Base-by-base conservation (phyloP, 2,888 invertebrate species). In the Amblyteles armatorius region DNA sequence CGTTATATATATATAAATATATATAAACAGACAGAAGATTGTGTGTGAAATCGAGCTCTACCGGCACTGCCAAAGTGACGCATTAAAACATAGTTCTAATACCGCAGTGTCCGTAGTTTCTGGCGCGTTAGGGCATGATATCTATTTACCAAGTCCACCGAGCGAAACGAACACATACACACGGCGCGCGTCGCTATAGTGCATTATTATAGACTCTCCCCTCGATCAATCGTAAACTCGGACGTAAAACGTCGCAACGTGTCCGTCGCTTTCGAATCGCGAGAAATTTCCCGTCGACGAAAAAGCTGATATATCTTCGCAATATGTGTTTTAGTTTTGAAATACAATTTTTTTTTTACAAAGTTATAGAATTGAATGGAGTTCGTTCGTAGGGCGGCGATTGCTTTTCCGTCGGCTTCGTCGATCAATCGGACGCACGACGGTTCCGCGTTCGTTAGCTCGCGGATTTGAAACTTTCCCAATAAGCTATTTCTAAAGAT, bases 341-440 rank as follows among this genome's bases (percentile, higher is more conserved):
- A 44, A 9, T 7, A 36, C 36, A 44, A 13, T 11, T 44, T 13
- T 13, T 44, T 26, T 57, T 3, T 26, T 26, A 22, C 57, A 13
- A 26, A 57, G 57, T 3, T 57, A 11, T 26, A 9, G 57, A 57
- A 57, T 26, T 57, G 13, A 57, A 26, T 57, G 19, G 11, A 57
- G 26, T 0, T 55, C 2, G 7, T 13, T 57, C 11, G 22, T 57
- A 22, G 26, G 11, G 26, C 22, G 22, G 57, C 13, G 36, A 36
- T 33, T 13, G 55, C 36, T 48, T 36, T 33, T 5, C 29, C 48
- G 2, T 26, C 13, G 26, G 3, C 52, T 44, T 72, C 63, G 40
- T 78, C 73, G 55, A 81, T 88, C 89, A 85, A 89, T 90, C 88
- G 88, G 87, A 88, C 88, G 86, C 87, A 79, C 81, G 84, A 83